A percentile compares a stretch with the other conserved stretches of the same genome.
Evolutionary conservation across 2,888 invertebrate species (phyloP).

Genomic region (Glaucopsyche alexis): DNA sequence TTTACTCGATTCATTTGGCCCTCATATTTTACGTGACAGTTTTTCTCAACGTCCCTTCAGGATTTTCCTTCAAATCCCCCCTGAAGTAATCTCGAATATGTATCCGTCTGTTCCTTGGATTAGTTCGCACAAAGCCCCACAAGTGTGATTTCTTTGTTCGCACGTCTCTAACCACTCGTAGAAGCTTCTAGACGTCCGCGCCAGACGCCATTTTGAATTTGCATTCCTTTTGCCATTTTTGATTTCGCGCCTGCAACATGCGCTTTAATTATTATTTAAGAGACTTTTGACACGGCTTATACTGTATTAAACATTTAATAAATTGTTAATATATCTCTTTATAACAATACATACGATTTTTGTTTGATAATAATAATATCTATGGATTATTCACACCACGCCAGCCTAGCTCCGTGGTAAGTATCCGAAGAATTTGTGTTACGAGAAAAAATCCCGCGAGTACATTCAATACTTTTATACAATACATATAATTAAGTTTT

Average conservation of each 20-base stretch:
- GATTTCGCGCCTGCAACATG: background rate
- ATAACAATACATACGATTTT: no score
- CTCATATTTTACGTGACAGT: slow-evolving; percentile 20
- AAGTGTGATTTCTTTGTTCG: slow-evolving; percentile 23
- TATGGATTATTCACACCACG: no score
- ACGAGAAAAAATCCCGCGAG: no score
- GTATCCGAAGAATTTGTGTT: no score
- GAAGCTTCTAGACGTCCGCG: background rate
- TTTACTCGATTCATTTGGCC: slow-evolving; percentile 14
- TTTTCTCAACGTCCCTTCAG: background rate
- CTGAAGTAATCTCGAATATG: slow-evolving; percentile 25
- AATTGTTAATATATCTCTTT: no score
- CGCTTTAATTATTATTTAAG: no score
- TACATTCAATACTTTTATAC: no score
- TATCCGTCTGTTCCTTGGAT: slow-evolving; percentile 15
- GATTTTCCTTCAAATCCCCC: background rate
- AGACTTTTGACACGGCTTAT: no score
- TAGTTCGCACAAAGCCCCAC: slow-evolving; percentile 16
- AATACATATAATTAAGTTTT: background rate
- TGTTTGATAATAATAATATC: no score
- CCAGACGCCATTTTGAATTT: slow-evolving; percentile 18
- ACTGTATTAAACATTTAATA: no score
- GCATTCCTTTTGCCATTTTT: background rate
- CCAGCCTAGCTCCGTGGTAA: no score
- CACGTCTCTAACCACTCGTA: background rate